Conservation (phyloP, 2,113 vertebrate genomes). For the Otocyon megalotis region DNA sequence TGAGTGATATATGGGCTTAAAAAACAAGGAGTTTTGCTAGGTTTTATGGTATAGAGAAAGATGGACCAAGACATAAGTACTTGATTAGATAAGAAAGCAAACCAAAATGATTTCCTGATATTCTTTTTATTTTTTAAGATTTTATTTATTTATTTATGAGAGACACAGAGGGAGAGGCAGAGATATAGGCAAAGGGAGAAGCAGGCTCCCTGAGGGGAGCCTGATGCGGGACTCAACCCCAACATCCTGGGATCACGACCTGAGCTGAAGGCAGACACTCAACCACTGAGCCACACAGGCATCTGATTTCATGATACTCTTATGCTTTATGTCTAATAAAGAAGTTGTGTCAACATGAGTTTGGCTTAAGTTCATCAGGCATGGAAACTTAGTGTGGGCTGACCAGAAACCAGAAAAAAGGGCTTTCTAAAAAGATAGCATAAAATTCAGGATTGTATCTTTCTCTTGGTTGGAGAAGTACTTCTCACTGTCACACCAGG, state of each 20-base stretch:
- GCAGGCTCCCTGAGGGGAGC: too few species aligned
- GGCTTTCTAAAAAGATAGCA: not conserved
- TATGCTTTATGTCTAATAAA: not conserved
- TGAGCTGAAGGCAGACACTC: too few species aligned
- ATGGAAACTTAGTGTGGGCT: not conserved
- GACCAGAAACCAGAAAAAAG: not conserved
- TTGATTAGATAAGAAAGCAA: not conserved
- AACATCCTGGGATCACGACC: too few species aligned
- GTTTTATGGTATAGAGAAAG: not conserved
- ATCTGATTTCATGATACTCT: not conserved
- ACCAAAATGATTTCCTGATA: not conserved
- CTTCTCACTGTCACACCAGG: not conserved
- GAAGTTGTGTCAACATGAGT: not conserved
- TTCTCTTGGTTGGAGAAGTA: not conserved
- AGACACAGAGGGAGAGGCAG: too few species aligned
- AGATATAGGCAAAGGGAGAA: too few species aligned
- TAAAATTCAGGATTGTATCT: not conserved
- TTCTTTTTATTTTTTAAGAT: too few species aligned
- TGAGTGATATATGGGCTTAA: not conserved
- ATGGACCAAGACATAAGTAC: not conserved
- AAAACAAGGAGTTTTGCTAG: not conserved
- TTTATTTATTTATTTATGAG: too few species aligned
- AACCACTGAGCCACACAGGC: too few species aligned
- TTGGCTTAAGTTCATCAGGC: not conserved
- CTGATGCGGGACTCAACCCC: too few species aligned